These are phyloP conservation scores for Bos taurus DNA, from an alignment of 2,113 vertebrate genomes.

Conservation along the genomic window DNA sequence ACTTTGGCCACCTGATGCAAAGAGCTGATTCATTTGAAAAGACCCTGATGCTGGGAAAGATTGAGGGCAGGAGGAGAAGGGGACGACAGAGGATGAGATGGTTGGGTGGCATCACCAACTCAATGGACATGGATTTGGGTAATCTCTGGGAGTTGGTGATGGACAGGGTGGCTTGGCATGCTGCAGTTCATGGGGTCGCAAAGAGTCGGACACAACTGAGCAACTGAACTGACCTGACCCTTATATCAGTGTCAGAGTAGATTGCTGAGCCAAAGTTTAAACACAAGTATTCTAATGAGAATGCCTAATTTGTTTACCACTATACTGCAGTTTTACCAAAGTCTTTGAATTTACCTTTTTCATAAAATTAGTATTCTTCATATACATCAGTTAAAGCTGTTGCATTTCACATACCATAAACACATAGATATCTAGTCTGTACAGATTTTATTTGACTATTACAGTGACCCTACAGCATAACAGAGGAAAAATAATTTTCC, in stretches of 20 bases:
- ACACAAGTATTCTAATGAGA: neutral
- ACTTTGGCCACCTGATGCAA: too few relatives aligned
- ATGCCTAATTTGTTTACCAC: neutral
- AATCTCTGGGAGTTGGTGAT: too few relatives aligned
- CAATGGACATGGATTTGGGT: too few relatives aligned
- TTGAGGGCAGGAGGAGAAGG: too few relatives aligned
- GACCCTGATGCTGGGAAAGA: too few relatives aligned
- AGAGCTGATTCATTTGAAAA: too few relatives aligned
- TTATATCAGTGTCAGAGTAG: neutral
- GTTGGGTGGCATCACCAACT: too few relatives aligned
- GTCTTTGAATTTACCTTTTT: neutral
- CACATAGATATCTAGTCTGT: neutral
- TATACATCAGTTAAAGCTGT: neutral
- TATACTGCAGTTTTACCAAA: too few relatives aligned
- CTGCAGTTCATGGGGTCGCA: fast-evolving
- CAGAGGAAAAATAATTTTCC: neutral
- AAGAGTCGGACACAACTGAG: too few relatives aligned
- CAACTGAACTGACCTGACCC: neutral
- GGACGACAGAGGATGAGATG: too few relatives aligned
- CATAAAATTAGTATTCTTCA: neutral
- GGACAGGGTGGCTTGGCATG: too few relatives aligned
- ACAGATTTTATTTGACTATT: neutral
- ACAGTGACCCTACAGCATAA: neutral
- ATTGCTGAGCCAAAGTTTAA: neutral
- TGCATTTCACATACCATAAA: neutral